phyloP scores from a whole-genome alignment of 2,113 vertebrate genomes.

The Etia nguti region DNA sequence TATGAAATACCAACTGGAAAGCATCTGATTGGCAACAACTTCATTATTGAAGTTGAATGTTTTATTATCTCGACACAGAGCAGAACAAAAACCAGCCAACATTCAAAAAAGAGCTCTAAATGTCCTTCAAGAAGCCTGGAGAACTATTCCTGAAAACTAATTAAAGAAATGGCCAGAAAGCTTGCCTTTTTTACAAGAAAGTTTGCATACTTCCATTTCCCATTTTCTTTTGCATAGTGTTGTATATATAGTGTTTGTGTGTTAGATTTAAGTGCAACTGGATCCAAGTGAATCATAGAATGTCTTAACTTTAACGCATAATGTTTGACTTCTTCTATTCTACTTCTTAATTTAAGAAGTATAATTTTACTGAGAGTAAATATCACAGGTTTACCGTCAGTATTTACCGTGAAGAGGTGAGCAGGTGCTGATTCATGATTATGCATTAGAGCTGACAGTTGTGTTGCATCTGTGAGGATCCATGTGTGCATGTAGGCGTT shows the following conservation, averaged over 20 bases:
- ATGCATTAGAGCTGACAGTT: not conserved
- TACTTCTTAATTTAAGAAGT: not conserved
- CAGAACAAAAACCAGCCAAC: not conserved
- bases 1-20: no score
- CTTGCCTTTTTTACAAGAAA: not conserved
- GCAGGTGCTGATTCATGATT: not conserved
- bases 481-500: not conserved
- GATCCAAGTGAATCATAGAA: not conserved
- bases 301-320: not conserved
- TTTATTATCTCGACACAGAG: not conserved
- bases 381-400: not conserved
- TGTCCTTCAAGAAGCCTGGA: not conserved
- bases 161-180: not conserved
- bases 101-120: not conserved
- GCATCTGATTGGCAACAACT: no score
- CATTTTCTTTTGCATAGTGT: not conserved
- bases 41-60: no score
- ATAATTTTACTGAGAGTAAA: not conserved
- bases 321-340: not conserved
- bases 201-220: not conserved
- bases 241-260: not conserved
- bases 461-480: not conserved
- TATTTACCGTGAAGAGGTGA: not conserved
- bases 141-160: not conserved
- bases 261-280: not conserved